These are phyloP conservation scores for Ericerus pela DNA, from an alignment of 1,140 invertebrate species.

Conservation along the genomic window DNA sequence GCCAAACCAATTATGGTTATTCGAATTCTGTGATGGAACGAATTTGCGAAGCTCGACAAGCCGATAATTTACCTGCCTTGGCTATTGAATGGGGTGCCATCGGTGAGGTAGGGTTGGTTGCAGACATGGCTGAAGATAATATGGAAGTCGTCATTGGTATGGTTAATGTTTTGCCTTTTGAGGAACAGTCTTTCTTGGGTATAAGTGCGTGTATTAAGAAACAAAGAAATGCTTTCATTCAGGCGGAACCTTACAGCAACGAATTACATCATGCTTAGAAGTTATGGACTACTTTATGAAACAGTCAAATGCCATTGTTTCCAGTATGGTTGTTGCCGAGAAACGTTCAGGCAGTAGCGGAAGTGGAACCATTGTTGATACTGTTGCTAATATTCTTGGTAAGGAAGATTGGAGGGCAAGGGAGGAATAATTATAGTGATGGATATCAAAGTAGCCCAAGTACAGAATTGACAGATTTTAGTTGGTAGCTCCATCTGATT, in stretches of 20 bases:
- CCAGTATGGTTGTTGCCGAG: slow-evolving; percentile 64
- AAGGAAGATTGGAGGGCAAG: no score
- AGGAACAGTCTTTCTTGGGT: no score
- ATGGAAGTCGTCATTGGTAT: slow-evolving; percentile 48
- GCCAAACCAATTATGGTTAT: slow-evolving; percentile 76
- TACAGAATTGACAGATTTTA: no score
- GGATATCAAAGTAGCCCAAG: no score
- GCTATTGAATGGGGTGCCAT: slow-evolving; percentile 57
- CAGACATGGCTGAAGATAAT: slow-evolving; percentile 65
- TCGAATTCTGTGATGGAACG: slow-evolving; percentile 58
- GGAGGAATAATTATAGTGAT: no score
- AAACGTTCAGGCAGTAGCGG: slow-evolving; percentile 40
- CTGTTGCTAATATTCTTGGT: slow-evolving; percentile 48
- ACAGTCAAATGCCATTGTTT: slow-evolving; percentile 46
- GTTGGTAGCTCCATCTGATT: no score
- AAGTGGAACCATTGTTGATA: slow-evolving; percentile 43
- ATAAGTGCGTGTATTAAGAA: no score
- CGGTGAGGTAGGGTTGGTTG: slow-evolving; percentile 53
- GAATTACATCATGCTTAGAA: slow-evolving; percentile 60
- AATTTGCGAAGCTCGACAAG: slow-evolving; percentile 43
- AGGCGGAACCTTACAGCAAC: slow-evolving; percentile 68
- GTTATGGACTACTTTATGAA: slow-evolving; percentile 51
- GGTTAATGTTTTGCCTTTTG: no score
- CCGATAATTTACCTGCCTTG: slow-evolving; percentile 43
- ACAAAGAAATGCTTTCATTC: slow-evolving; percentile 22